Evolutionary conservation across 2,113 vertebrate genomes (phyloP), one percentile per base, ranked within the genome.

Genomic region (Xyrauchen texanus): DNA sequence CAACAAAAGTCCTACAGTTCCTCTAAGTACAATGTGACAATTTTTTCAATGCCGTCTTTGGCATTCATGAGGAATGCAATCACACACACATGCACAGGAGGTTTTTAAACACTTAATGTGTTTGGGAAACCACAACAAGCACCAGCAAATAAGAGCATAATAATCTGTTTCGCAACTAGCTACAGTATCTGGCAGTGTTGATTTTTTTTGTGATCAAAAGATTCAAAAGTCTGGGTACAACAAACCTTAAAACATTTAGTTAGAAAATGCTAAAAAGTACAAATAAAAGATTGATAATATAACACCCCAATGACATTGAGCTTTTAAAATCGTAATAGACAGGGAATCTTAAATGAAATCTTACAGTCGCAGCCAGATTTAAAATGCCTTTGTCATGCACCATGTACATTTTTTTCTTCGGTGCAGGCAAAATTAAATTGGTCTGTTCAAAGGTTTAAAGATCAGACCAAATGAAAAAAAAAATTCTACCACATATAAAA

Each of bases 341-440:
- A 95, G 94, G 34, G 92, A 96, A 96, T 96, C 95, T 94, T 94
- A 91, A 95, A 95, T 94, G 95, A 96, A 97, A 96, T 95, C 95
- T 96, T 96, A 97, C 95, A 95, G 93, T 94, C 93, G 83, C 94
- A 93, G 93, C 91, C 94, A 95, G 95, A 98, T 97, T 98, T 96
- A 95, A 95, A 94, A 94, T 92, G 85, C 93, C 95, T 96, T 93
- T 98, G 87, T 87, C 81, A 87, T 89, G 88, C 85, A 89, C 88
- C 88, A 93, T 95, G 93, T 95, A 94, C 92, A 94, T 96, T 95
- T 96, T 93, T 63, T 51, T 34, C 34, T 45, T 53, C 73, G 4
- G 61, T 64, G 94, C 93, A 89, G 91, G 93, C 92, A 94, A 96
- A 95, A 96, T 98, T 96, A 97, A 97, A 95, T 92, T 88, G 96